Evolutionary conservation across 2,797 vertebrate species (phyloP).

Genomic region (Bovichtus diacanthus): DNA sequence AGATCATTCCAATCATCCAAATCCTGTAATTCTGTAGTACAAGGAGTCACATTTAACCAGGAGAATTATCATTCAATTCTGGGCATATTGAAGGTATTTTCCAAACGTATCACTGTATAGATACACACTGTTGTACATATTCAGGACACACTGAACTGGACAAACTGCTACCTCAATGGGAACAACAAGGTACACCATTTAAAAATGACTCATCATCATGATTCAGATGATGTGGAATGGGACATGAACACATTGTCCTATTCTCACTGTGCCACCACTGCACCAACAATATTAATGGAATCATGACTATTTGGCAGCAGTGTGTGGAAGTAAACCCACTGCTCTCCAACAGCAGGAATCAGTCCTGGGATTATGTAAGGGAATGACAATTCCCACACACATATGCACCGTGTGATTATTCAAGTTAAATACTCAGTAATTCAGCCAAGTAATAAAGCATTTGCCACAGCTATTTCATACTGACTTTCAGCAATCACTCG

Average conservation of each 20-base stretch:
- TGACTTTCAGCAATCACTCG: not conserved
- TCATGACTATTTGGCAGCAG: not conserved
- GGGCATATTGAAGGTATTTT: too few relatives aligned
- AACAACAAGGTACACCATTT: not conserved
- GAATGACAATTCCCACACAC: not conserved
- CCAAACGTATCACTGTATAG: not conserved
- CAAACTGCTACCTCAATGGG: not conserved
- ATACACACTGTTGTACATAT: not conserved
- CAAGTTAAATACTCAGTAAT: not conserved
- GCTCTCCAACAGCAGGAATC: slow-evolving; percentile 7
- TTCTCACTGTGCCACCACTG: not conserved
- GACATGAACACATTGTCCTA: not conserved
- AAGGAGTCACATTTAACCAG: slow-evolving; percentile 4
- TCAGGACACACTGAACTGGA: not conserved
- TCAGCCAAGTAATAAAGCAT: not conserved
- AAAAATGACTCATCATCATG: not conserved
- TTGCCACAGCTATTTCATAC: not conserved
- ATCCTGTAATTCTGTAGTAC: slow-evolving; percentile 12
- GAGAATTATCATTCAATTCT: not conserved
- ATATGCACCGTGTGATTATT: not conserved
- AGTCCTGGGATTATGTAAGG: not conserved
- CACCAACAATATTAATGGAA: not conserved
- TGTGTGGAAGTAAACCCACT: slow-evolving; percentile 7
- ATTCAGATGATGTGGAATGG: slow-evolving; percentile 29
- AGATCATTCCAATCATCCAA: slow-evolving; percentile 11